Base-by-base conservation (phyloP, 1,140 invertebrate species). In the Paracyclopina nana region DNA sequence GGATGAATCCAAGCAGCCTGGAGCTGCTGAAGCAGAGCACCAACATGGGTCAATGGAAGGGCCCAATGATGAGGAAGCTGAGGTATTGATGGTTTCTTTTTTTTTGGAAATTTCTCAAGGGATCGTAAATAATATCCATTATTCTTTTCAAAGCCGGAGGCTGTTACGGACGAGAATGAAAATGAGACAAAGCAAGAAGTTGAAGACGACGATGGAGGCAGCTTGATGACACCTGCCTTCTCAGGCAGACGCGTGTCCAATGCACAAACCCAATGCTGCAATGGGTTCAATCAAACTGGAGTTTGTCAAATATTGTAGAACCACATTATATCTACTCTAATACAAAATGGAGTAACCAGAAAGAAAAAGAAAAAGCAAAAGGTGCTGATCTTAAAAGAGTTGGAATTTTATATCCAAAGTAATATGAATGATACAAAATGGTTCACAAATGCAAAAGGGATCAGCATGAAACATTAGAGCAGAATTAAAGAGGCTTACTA, bases 221-320 rank as follows among this genome's bases (percentile, higher is more conserved):
- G 25, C 27, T 29, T 48, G 20, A 16, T 28, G n/a, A 14, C 45
- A 30, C n/a, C n/a, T 48, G n/a, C 16, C n/a, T 28, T 28, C 22
- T 26, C 25, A 31, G 27, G 20, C 14, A 14, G 27, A 11, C 22
- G n/a, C 11, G 45, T 26, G n/a, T 48, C 45, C 18, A 38, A n/a
- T 38, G 34, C 34, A 3, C 34, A 38, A 38, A 20, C n/a, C 5
- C 45, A 26, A 4, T 48, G 30, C 14, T 48, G 45, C 30, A 28
- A 28, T 2, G 45, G 45, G n/a, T 48, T 48, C 45, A 26, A 46
- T 20, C 18, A 50, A 6, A 22, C 49, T 18, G 29, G n/a, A 49
- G 38, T 40, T 14, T 48, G 40, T 45, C 20, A 1, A 18, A 14
- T 46, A 6, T 31, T 49, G n/a, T 52, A 53, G 1, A 25, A n/a